These are phyloP conservation scores for Drosophila chauvacae DNA, from an alignment of 1,140 invertebrate genomes.

Conservation along the genomic window DNA sequence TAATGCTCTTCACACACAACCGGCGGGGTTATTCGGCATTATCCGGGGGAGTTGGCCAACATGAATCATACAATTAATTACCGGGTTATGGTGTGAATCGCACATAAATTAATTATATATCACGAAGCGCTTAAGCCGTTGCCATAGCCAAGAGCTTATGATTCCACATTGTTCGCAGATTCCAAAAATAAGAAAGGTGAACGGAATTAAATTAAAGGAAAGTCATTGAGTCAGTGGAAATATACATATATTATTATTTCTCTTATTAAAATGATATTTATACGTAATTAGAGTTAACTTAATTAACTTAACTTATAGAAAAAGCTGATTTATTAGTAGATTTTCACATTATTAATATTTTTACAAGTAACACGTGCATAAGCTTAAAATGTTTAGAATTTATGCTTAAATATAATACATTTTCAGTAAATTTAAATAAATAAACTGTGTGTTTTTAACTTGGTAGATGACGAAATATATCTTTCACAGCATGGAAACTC, in stretches of 20 bases:
- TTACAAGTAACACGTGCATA: too few relatives aligned
- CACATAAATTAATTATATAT: conserved; percentile 32
- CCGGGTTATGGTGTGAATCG: conserved; percentile 29
- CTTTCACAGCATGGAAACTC: neutral
- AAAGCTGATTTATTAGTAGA: neutral
- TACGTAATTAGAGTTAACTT: too few relatives aligned
- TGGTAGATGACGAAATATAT: neutral
- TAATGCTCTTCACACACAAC: conserved; percentile 23
- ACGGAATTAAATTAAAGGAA: conserved; percentile 17
- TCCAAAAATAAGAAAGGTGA: conserved; percentile 10
- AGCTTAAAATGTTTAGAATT: neutral
- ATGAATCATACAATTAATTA: conserved; percentile 41
- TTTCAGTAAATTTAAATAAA: neutral
- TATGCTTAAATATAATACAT: too few relatives aligned
- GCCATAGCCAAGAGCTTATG: conserved; percentile 11
- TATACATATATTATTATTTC: neutral
- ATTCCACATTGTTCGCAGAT: conserved; percentile 14
- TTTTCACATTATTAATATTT: too few relatives aligned
- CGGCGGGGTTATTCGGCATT: conserved; percentile 13
- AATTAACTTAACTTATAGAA: too few relatives aligned
- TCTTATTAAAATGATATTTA: neutral
- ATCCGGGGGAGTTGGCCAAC: conserved; percentile 14
- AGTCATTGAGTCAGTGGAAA: neutral
- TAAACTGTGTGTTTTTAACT: neutral
- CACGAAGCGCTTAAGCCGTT: conserved; percentile 13